Evolutionary conservation across 2,113 vertebrate species (phyloP), one percentile per base, ranked within the genome.

Genomic region (Pelodiscus sinensis): DNA sequence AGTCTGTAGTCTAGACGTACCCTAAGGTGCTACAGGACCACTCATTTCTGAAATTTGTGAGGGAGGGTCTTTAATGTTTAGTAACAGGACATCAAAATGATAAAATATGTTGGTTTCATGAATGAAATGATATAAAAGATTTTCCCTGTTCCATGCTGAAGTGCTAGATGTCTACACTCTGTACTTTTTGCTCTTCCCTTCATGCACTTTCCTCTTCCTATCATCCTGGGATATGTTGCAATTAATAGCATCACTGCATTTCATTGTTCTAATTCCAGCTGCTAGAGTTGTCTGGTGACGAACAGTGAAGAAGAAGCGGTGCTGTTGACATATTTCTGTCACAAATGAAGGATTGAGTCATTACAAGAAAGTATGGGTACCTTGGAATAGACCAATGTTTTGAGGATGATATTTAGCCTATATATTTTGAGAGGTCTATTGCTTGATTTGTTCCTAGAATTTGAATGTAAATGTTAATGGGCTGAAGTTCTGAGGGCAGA

Each of bases 91-190:
- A n/a, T 14, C 29, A 83, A 90, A 31, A 8, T 52, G 55, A 38
- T 31, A 94, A 92, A 83, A 82, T n/a, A 51, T 55, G 56, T 85
- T 6, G 27, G 27, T 13, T 56, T 52, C 51, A 44, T 58, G 58
- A 22, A 38, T 38, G 35, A 75, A 24, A 29, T 9, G 9, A 44
- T 87, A 89, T 50, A 25, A 25, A 65, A 79, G 81, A 83, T 21
- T 2, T 3, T 5, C 6, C 62, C 75, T 6, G 16, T 55, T n/a
- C 19, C 77, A 10, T 57, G 19, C 60, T 8, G 10, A 1, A 1
- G 11, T 57, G 44, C 6, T 18, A 15, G 0, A 0, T 56, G 9
- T 4, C 71, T 73, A 6, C 16, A 21, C 50, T 77, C 50, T 77
- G 0, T 19, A 4, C 11, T 27, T 6, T 7, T 89, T 84, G 22